These are phyloP conservation scores for Aricia artaxerxes DNA, from an alignment of 2,888 invertebrate species.

Conservation along the genomic window DNA sequence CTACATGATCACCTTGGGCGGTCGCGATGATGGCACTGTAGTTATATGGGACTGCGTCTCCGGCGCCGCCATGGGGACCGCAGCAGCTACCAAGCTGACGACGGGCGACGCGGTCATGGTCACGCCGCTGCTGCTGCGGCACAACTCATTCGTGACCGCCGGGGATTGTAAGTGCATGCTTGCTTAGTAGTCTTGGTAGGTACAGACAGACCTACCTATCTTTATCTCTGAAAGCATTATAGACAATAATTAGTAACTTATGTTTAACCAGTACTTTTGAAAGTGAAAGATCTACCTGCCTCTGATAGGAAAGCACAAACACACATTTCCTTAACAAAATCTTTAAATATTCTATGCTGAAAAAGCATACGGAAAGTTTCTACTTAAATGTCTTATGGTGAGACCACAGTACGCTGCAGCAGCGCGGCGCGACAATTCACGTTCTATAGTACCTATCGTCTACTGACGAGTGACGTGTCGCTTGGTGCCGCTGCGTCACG, in stretches of 20 bases:
- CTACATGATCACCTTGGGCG: constrained; percentile 92
- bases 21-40: constrained; percentile 93
- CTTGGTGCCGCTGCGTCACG: too few relatives aligned
- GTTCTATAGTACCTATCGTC: too few relatives aligned
- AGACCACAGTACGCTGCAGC: too few relatives aligned
- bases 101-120: constrained; percentile 85
- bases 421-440: too few relatives aligned
- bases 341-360: too few relatives aligned
- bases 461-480: too few relatives aligned
- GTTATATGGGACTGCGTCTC: constrained; percentile 90
- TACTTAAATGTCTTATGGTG: too few relatives aligned
- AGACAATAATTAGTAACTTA: neutral
- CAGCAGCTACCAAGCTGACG: constrained; percentile 82
- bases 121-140: constrained; percentile 75
- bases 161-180: constrained; percentile 81
- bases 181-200: neutral
- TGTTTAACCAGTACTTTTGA: neutral
- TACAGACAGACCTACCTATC: neutral
- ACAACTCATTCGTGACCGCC: constrained; percentile 86
- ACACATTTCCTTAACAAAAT: too few relatives aligned
- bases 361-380: too few relatives aligned
- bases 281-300: neutral
- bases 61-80: constrained; percentile 82
- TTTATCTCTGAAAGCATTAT: neutral
- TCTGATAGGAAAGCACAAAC: too few relatives aligned